Evolutionary conservation across 92 coral and sea anemone species (phyloP), one percentile per base, ranked within the genome.

Genomic region (Metridium senile): DNA sequence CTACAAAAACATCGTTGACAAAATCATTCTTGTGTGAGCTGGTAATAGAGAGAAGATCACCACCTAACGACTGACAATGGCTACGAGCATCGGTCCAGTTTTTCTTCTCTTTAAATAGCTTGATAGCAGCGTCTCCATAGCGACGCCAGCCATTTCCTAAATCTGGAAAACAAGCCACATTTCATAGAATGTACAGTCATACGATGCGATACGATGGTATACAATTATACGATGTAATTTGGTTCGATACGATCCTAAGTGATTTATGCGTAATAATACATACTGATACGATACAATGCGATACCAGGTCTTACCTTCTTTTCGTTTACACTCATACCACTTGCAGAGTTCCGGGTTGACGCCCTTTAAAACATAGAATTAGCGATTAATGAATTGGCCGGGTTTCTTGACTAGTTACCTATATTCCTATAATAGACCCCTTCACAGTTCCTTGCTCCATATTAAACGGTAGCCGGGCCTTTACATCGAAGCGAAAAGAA

Each of bases 81-180:
- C 49, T 39, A 39, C 13, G 49, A 39, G 49, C 49, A 39, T 39
- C 49, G 49, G 49, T 39, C 49, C 49, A 39, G 49, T 6, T 39
- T 39, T 39, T 39, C 49, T 39, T 39, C 8, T 39, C 49, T 6
- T 6, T 39, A 13, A 39, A 39, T 39, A 29, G 72, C 33, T 68
- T 68, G 26, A 68, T 43, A 68, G 72, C 52, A 32, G 27, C 56
- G 25, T 68, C 27, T 0, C 72, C 72, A 68, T 68, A 68, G 19
- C 72, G 46, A 68, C 2, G 27, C 72, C 72, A 68, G 51, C 72
- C 72, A 68, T 68, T 71, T 25, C 22, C 76, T 31, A 39, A 13
- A 39, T 39, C 49, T 39, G 13, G 49, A 39, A 39, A 13, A 39
- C 6, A 39, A 39, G 13, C 13, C 49, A 39, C 6, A 4, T 13